Evolutionary conservation across 1,140 invertebrate species (phyloP), one percentile per base, ranked within the genome.

Genomic region (Lepeophtheirus salmonis): DNA sequence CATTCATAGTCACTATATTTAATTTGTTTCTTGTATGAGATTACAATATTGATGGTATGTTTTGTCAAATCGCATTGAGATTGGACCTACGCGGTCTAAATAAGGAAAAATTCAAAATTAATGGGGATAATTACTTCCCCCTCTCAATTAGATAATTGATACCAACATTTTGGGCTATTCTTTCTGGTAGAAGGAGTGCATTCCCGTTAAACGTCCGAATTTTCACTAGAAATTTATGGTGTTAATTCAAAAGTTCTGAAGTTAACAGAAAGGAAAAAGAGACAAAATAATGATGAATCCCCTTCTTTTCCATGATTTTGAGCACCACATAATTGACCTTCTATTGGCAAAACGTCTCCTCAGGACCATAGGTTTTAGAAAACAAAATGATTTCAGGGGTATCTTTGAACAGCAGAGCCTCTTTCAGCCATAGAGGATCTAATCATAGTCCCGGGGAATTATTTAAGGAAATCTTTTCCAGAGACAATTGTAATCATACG

Each of bases 1-100:
- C 82, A 84, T 55, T 89, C 81, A 20, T 72, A 2, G 26, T 57
- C 23, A 2, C 24, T 13, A 16, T 23, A 41, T 2, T 10, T 21
- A 17, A 57, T 26, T 30, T 48, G 20, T 14, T 3, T 30, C 16
- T 57, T 57, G 55, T n/a, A 57, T 3, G 16, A 24, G 26, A 57
- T 18, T 13, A n/a, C n/a, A 14, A 57, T n/a, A 3, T 57, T 26
- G 23, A 57, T 41, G n/a, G 30, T n/a, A 6, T 41, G 6, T 41
- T 41, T 6, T 10, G 30, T 41, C 6, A 41, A n/a, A n/a, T 6
- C 6, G 30, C 30, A 41, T 41, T 41, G 6, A 10, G 30, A 41
- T 6, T 6, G 6, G n/a, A 41, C 6, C n/a, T 41, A 10, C 30
- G n/a, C n/a, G 30, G n/a, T 41, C 30, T 41, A n/a, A 41, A n/a